Evolutionary conservation across 2,797 vertebrate genomes (phyloP).

Genomic region (Myotis vivesi): DNA sequence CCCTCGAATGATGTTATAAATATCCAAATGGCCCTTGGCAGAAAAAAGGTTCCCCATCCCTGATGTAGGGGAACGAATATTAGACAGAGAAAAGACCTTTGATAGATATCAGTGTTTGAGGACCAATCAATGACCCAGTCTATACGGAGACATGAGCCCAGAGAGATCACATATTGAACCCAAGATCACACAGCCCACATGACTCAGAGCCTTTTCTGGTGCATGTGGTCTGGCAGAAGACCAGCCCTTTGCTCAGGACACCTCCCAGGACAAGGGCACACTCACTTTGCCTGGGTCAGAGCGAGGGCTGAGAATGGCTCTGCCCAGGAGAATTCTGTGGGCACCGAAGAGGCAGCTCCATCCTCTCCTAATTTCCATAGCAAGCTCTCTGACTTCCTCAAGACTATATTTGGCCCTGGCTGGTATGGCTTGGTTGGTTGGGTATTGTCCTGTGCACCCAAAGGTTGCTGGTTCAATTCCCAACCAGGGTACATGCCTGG

Average conservation of each 20-base stretch:
- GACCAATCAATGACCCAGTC: neutral
- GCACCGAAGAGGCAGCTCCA: neutral
- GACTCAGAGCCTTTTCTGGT: neutral
- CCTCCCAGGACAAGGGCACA: neutral
- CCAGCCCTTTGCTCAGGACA: neutral
- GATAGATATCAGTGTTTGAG: neutral
- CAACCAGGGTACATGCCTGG: too few species aligned
- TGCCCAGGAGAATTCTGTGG: neutral
- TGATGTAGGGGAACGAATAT: neutral
- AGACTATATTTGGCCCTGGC: neutral
- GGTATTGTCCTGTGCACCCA: too few species aligned
- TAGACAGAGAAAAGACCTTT: neutral
- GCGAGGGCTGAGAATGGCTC: neutral
- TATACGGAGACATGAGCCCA: neutral
- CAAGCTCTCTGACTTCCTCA: neutral
- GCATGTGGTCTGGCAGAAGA: neutral
- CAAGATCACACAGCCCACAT: neutral
- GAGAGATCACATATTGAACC: neutral
- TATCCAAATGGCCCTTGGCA: too few species aligned
- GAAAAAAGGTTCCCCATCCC: too few species aligned
- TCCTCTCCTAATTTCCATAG: neutral
- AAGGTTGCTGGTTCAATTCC: too few species aligned
- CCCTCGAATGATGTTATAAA: too few species aligned
- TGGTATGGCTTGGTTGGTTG: too few species aligned
- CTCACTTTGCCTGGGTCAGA: neutral